Conservation (phyloP, 2,888 invertebrate species). For the Deroplatys truncata region DNA sequence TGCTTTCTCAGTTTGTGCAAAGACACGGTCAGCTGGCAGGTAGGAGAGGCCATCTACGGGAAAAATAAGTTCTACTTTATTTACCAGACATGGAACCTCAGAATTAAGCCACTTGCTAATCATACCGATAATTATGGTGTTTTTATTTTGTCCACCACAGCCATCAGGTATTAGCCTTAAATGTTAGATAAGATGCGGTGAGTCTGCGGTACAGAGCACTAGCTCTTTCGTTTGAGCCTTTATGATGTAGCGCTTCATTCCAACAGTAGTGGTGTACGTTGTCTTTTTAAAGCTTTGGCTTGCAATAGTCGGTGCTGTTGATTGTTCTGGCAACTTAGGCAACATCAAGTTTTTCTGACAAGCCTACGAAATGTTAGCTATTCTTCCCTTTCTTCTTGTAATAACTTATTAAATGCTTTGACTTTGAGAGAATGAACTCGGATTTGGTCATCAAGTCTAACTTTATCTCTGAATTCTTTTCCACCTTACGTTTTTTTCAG, state of each 20-base stretch:
- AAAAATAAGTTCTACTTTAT: not conserved
- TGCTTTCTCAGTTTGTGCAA: not conserved
- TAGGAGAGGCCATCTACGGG: not conserved
- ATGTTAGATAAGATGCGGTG: not conserved
- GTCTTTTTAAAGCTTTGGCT: not conserved
- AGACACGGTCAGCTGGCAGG: not conserved
- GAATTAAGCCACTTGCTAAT: slow-evolving; percentile 1
- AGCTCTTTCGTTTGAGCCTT: slow-evolving; percentile 11
- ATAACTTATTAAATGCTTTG: not conserved
- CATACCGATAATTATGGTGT: not conserved
- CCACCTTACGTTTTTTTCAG: not conserved
- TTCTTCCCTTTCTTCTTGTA: not conserved
- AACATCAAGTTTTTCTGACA: slow-evolving; percentile 6
- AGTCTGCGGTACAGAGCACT: not conserved
- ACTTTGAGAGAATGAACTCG: not conserved
- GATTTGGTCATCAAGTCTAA: not conserved
- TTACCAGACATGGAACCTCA: not conserved
- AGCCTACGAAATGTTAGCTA: not conserved
- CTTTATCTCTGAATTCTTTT: not conserved
- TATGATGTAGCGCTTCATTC: not conserved
- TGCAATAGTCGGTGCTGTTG: not conserved
- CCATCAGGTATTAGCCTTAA: not conserved
- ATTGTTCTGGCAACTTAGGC: slow-evolving; percentile 2
- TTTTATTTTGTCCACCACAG: slow-evolving; percentile 4
- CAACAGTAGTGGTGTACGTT: not conserved